These are phyloP conservation scores for Gnathonemus echidnorhynchus DNA, from an alignment of 2,113 vertebrate genomes.

Conservation along the genomic window DNA sequence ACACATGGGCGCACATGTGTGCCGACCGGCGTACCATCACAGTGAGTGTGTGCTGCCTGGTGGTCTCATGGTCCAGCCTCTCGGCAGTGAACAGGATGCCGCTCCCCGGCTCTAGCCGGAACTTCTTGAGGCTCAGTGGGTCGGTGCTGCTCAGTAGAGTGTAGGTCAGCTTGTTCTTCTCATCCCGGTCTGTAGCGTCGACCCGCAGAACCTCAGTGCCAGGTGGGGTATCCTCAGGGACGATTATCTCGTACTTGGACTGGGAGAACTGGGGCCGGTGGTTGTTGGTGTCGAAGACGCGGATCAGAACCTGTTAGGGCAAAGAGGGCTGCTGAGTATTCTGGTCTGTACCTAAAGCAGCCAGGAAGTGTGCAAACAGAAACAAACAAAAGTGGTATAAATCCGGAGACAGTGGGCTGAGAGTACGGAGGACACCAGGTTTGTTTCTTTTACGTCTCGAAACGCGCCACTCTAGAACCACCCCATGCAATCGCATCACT, in stretches of 20 bases:
- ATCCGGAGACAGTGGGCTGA: not conserved
- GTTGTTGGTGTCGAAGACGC: constrained; percentile 95
- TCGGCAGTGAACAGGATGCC: constrained; percentile 78
- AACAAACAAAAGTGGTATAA: not conserved
- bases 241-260: constrained; percentile 73
- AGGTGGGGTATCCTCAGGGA: constrained; percentile 75
- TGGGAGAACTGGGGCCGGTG: constrained; percentile 87
- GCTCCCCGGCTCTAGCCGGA: constrained; percentile 82
- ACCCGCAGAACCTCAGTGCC: constrained; percentile 83
- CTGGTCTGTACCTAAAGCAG: not conserved
- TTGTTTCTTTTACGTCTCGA: not conserved
- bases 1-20: not conserved
- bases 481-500: not conserved
- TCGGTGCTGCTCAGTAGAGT: constrained; percentile 88
- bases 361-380: not conserved
- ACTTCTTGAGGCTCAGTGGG: constrained; percentile 84
- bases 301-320: constrained; percentile 77
- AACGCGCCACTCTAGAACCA: not conserved
- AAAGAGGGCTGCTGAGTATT: not conserved
- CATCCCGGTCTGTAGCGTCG: constrained; percentile 80
- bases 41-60: constrained; percentile 80
- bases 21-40: constrained; percentile 72
- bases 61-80: constrained; percentile 82
- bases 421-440: not conserved
- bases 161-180: constrained; percentile 94